phyloP scores from a whole-genome alignment of 2,888 invertebrate species.

The Anoplius nigerrimus region DNA sequence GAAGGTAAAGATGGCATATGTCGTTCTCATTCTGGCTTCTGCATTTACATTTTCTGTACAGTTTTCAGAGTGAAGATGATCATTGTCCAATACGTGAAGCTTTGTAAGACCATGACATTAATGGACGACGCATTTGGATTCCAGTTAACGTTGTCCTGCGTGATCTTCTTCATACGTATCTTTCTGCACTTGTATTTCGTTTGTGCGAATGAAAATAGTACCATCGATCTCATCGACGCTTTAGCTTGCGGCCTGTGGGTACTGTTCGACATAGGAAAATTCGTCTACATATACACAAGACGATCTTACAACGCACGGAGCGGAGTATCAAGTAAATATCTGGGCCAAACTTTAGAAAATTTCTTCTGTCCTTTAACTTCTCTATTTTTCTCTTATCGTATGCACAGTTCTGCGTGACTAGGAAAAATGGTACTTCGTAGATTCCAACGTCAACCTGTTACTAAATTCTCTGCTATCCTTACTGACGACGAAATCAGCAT shows the following conservation, averaged over 20 bases:
- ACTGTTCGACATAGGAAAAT: background rate
- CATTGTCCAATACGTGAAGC: background rate
- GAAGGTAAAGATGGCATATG: background rate
- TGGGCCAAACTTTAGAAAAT: background rate
- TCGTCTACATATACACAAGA: background rate
- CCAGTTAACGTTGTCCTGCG: background rate
- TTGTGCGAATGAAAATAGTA: background rate
- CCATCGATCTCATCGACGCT: background rate
- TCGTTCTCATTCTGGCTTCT: background rate
- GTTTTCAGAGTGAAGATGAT: background rate
- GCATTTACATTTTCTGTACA: background rate
- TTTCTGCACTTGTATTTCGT: background rate
- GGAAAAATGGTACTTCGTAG: background rate
- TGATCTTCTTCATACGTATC: background rate
- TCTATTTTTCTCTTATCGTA: no score
- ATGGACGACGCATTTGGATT: background rate
- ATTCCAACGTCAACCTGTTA: background rate
- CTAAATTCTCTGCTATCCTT: background rate
- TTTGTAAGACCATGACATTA: background rate
- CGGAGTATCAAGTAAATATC: background rate
- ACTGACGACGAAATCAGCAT: background rate
- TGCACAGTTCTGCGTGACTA: background rate
- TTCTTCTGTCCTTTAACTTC: background rate
- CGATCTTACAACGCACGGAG: background rate
- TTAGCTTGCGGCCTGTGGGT: background rate